A percentile compares a stretch with the other conserved stretches of the same genome.
These are phyloP conservation scores for Listronotus oregonensis DNA, from an alignment of 1,140 invertebrate genomes.

Conservation along the genomic window DNA sequence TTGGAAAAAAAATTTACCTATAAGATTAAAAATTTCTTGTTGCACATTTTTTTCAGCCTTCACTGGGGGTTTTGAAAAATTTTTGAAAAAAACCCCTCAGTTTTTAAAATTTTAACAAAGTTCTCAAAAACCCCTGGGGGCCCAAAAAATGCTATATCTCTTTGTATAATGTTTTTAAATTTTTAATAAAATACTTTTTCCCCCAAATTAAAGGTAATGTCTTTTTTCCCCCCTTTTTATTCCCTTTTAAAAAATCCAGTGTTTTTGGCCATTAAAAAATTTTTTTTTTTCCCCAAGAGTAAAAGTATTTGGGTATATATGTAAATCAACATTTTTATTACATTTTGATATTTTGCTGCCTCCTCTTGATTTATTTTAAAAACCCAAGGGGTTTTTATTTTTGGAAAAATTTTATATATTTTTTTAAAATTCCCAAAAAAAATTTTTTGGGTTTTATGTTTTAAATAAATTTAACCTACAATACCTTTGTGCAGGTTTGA, in stretches of 20 bases:
- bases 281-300: slow-evolving; percentile 44
- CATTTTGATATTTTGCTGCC: slow-evolving; percentile 43
- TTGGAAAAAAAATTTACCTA: too few relatives aligned
- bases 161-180: slow-evolving; percentile 45
- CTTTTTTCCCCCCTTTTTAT: slow-evolving; percentile 19
- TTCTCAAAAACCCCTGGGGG: slow-evolving; percentile 72
- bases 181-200: slow-evolving; percentile 41
- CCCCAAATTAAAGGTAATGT: slow-evolving; percentile 31
- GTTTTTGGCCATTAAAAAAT: slow-evolving; percentile 34
- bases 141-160: slow-evolving; percentile 62
- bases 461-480: slow-evolving; percentile 1
- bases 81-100: slow-evolving; percentile 70
- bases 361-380: slow-evolving; percentile 46
- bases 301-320: slow-evolving; percentile 44
- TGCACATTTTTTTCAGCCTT: slow-evolving; percentile 60
- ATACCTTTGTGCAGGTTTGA: slow-evolving; percentile 56
- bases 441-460: neutral
- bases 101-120: slow-evolving; percentile 61
- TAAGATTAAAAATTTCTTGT: slow-evolving; percentile 63
- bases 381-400: slow-evolving; percentile 43
- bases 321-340: slow-evolving; percentile 50
- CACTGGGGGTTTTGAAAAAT: slow-evolving; percentile 65
- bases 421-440: neutral
- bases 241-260: slow-evolving; percentile 32
- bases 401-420: slow-evolving; percentile 20